Conservation (phyloP, 2,888 invertebrate genomes). For the Agapostemon virescens region DNA sequence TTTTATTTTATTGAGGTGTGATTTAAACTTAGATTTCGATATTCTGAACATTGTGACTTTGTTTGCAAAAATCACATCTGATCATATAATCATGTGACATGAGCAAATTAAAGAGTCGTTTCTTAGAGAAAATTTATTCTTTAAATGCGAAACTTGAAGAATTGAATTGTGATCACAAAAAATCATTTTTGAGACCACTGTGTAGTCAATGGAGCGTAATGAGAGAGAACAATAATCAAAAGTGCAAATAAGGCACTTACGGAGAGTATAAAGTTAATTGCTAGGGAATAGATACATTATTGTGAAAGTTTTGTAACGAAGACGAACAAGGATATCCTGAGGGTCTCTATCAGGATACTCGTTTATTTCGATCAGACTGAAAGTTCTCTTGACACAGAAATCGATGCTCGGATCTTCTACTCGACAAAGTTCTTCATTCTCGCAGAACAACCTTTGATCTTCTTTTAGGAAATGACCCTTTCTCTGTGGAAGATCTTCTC, state of each 20-base stretch:
- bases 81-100: no score
- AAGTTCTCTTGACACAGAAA: background rate
- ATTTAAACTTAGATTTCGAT: no score
- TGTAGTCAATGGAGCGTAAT: background rate
- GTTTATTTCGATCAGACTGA: background rate
- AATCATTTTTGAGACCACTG: background rate
- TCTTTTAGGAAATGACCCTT: slow-evolving; percentile 11
- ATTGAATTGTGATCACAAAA: background rate
- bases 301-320: background rate
- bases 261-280: background rate
- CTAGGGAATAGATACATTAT: background rate
- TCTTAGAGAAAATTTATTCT: no score
- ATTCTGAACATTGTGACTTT: no score
- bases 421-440: slow-evolving; percentile 9
- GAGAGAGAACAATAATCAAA: background rate
- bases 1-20: no score
- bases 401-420: slow-evolving; percentile 6
- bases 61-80: no score
- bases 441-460: slow-evolving; percentile 18
- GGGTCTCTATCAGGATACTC: background rate
- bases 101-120: no score
- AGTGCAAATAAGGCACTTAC: background rate
- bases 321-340: background rate
- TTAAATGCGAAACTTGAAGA: no score
- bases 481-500: background rate